Conservation (phyloP, 2,888 invertebrate genomes). For the Eumacrocentrus americanus region DNA sequence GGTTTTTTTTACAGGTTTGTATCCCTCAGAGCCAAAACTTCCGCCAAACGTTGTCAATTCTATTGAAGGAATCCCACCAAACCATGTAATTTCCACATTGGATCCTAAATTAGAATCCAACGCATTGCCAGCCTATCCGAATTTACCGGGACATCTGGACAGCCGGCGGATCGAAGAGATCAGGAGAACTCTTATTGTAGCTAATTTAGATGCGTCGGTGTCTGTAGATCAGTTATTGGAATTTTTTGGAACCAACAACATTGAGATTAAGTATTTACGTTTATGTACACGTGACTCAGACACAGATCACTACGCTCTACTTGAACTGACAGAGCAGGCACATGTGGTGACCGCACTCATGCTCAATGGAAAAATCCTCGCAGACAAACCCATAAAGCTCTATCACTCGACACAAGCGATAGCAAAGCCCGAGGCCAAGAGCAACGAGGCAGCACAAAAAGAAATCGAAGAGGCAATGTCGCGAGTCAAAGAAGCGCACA, state of each 20-base stretch:
- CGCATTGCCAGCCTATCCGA: constrained; percentile 89
- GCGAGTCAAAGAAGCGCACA: constrained; percentile 93
- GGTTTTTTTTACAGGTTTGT: constrained; percentile 69
- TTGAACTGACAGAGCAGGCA: constrained; percentile 94
- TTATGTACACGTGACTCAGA: constrained; percentile 86
- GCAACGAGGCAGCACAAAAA: constrained; percentile 91
- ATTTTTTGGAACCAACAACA: constrained; percentile 81
- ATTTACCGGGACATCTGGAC: constrained; percentile 85
- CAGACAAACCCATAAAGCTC: constrained; percentile 76
- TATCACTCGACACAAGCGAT: constrained; percentile 93
- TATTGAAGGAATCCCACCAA: constrained; percentile 80
- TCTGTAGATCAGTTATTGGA: constrained; percentile 84
- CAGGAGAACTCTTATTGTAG: constrained; percentile 87
- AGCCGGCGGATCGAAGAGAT: constrained; percentile 94
- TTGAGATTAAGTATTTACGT: constrained; percentile 92
- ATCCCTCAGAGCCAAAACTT: constrained; percentile 81
- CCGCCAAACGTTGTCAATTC: constrained; percentile 91
- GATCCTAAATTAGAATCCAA: constrained; percentile 86
- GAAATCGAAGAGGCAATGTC: constrained; percentile 98
- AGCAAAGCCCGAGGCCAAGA: constrained; percentile 90
- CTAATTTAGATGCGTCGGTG: constrained; percentile 74
- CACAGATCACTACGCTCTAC: constrained; percentile 79
- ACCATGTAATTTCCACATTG: constrained; percentile 81
- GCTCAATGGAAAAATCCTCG: constrained; percentile 80
- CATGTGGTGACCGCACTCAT: constrained; percentile 85